Evolutionary conservation across 2,113 vertebrate genomes (phyloP).

Genomic region (Sinocyclocheilus anophthalmus): DNA sequence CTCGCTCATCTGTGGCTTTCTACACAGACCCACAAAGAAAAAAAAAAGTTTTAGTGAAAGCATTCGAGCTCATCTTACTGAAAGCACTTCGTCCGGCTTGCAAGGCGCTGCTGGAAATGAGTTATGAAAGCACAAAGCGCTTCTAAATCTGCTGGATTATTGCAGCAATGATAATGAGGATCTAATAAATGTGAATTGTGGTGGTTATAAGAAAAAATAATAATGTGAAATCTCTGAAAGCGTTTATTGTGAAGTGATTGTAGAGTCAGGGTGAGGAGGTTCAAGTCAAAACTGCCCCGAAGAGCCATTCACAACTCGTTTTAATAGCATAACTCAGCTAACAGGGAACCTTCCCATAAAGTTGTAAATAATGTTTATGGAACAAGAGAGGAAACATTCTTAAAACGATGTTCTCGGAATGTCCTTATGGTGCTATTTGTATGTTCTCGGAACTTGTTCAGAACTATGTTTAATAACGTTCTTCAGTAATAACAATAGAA

Average conservation of each 20-base stretch:
- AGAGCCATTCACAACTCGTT: not conserved
- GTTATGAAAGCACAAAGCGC: constrained; percentile 30
- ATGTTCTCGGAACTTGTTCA: no score
- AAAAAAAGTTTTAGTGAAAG: constrained; percentile 41
- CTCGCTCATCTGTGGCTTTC: constrained; percentile 52
- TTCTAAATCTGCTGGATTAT: constrained; percentile 12
- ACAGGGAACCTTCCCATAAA: no score
- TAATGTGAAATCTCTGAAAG: not conserved
- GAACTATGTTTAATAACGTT: no score
- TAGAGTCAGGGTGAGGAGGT: not conserved
- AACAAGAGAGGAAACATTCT: not conserved
- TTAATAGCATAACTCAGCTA: not conserved
- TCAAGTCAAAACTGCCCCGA: not conserved
- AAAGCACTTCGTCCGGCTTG: constrained; percentile 25
- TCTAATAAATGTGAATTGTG: not conserved
- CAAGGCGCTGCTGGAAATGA: constrained; percentile 17
- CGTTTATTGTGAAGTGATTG: not conserved
- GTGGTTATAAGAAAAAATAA: not conserved
- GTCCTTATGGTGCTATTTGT: not conserved
- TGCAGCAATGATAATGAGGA: not conserved
- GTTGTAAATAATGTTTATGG: not conserved
- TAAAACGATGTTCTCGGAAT: not conserved
- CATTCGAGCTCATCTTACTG: constrained; percentile 37
- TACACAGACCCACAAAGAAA: constrained; percentile 45
- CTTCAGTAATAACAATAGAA: no score